These are phyloP conservation scores for Heliothis virescens DNA, from an alignment of 1,140 invertebrate species.

Conservation along the genomic window DNA sequence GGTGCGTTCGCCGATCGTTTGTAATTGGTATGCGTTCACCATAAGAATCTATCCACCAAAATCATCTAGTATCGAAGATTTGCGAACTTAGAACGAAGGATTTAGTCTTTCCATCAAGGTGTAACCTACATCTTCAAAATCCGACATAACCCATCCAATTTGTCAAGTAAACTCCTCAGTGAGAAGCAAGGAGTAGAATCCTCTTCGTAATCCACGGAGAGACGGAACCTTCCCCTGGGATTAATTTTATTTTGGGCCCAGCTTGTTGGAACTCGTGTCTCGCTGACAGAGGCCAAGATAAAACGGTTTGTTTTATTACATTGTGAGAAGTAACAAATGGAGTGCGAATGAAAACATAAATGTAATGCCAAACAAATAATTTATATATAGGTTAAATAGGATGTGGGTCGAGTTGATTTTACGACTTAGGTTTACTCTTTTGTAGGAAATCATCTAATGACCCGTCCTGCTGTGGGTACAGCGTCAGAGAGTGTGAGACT, in stretches of 20 bases:
- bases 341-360: background rate
- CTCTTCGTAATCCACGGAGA: slow-evolving; percentile 8
- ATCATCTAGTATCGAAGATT: no score
- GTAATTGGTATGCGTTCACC: no score
- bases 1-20: no score
- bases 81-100: no score
- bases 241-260: slow-evolving; percentile 36
- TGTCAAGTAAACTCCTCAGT: slow-evolving; percentile 9
- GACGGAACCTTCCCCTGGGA: slow-evolving; percentile 2
- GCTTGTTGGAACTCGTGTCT: slow-evolving; percentile 9
- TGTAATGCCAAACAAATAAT: background rate
- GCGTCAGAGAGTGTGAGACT: no score
- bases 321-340: background rate
- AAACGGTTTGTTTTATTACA: slow-evolving; percentile 12
- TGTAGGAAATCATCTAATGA: no score
- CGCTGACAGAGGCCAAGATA: slow-evolving; percentile 25
- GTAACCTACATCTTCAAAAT: background rate
- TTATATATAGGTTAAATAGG: no score
- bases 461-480: no score
- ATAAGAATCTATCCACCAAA: no score
- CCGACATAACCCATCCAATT: slow-evolving; percentile 11
- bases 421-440: no score
- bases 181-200: background rate
- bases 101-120: background rate
- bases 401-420: no score